Percentiles rank a stretch among this genome's conserved stretches.
These are phyloP conservation scores for Aplocera efformata DNA, from an alignment of 2,888 invertebrate genomes.

Conservation along the genomic window DNA sequence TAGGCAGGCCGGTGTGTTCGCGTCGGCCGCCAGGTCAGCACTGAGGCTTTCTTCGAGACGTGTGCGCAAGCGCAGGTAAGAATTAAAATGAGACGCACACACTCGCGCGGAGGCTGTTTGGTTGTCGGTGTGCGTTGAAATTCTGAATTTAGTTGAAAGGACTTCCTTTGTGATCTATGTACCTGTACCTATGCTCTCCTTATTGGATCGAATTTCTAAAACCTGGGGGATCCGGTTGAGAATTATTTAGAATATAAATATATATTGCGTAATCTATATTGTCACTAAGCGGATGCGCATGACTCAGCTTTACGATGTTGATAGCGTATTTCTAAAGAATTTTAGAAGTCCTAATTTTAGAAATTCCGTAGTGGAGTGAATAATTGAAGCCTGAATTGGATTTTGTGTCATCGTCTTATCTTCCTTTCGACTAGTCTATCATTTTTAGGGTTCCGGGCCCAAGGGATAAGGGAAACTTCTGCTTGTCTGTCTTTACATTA, in stretches of 20 bases:
- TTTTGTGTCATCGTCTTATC: too few relatives aligned
- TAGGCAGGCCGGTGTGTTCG: constrained; percentile 70
- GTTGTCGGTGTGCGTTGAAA: constrained; percentile 32
- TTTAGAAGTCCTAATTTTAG: too few relatives aligned
- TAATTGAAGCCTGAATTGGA: too few relatives aligned
- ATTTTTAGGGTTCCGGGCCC: too few relatives aligned
- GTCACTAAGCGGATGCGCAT: too few relatives aligned
- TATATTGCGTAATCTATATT: neutral
- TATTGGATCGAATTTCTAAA: constrained; percentile 3
- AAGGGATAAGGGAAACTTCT: too few relatives aligned
- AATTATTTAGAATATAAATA: constrained; percentile 1
- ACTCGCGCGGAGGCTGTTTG: constrained; percentile 29
- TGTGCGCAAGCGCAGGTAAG: constrained; percentile 65
- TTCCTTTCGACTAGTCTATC: too few relatives aligned
- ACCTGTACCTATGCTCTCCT: constrained; percentile 4
- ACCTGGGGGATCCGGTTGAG: neutral
- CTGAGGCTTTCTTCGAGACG: constrained; percentile 74
- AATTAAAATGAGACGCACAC: constrained; percentile 62
- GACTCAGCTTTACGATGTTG: too few relatives aligned
- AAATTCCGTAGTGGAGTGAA: too few relatives aligned
- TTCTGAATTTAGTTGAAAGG: constrained; percentile 25
- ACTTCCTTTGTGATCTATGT: constrained; percentile 16
- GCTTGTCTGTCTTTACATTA: too few relatives aligned
- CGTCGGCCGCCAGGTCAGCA: constrained; percentile 74
- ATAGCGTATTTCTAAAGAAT: too few relatives aligned